A percentile compares a stretch with the other conserved stretches of the same genome.
Evolutionary conservation across 2,113 vertebrate genomes (phyloP).

Genomic region (Syngnathus floridae): DNA sequence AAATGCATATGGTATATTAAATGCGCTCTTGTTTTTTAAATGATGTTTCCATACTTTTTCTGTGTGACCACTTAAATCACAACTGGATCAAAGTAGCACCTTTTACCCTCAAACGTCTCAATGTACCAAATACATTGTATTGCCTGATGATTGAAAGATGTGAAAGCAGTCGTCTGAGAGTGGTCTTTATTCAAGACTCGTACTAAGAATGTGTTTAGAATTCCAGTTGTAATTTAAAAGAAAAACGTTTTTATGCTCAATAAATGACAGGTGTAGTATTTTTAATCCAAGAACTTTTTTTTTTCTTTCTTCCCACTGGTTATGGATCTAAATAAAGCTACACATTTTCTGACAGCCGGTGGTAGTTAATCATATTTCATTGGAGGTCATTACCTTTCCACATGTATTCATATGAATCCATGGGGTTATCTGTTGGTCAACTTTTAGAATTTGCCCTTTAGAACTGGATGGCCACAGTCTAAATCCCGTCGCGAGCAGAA

Average conservation of each 20-base stretch:
- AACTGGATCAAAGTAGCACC: not conserved
- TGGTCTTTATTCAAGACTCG: not conserved
- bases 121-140: not conserved
- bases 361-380: not conserved
- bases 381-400: not conserved
- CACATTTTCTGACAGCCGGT: not conserved
- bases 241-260: not conserved
- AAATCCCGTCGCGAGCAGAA: too few relatives aligned
- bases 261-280: not conserved
- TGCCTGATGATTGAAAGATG: not conserved
- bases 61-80: not conserved
- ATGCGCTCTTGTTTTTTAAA: conserved; percentile 12
- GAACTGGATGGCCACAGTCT: too few relatives aligned
- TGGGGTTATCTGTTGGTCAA: too few relatives aligned
- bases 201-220: not conserved
- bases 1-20: conserved; percentile 2
- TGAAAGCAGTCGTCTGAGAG: not conserved
- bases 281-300: not conserved
- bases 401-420: not conserved
- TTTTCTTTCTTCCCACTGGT: not conserved
- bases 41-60: conserved; percentile 8
- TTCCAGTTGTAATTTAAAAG: not conserved
- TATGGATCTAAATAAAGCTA: conserved; percentile 1
- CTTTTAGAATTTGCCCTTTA: too few relatives aligned
- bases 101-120: not conserved